These are phyloP conservation scores for Ectobius pallidus DNA, from an alignment of 2,888 invertebrate species.

Conservation along the genomic window DNA sequence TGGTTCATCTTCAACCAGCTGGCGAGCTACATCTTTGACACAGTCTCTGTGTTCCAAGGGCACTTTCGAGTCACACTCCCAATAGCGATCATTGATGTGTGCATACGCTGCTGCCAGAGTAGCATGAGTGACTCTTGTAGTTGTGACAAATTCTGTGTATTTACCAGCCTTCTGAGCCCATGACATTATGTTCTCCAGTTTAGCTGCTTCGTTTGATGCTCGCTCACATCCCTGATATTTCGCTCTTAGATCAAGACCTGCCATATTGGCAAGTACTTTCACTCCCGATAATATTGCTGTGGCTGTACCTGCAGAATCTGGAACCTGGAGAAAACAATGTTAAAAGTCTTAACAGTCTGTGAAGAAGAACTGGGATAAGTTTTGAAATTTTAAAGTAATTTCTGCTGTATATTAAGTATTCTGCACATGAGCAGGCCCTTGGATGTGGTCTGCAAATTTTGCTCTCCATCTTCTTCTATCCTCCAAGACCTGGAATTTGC, in stretches of 20 bases:
- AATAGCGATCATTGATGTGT: conserved; percentile 61
- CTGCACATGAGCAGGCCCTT: no score
- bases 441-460: no score
- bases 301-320: conserved; percentile 73
- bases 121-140: conserved; percentile 69
- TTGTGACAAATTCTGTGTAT: conserved; percentile 69
- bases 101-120: conserved; percentile 67
- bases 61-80: conserved; percentile 62
- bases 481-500: no score
- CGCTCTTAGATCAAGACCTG: conserved; percentile 60
- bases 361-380: no score
- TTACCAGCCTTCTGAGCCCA: conserved; percentile 66
- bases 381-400: no score
- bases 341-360: no score
- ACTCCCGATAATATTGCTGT: conserved; percentile 69
- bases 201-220: conserved; percentile 50
- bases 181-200: conserved; percentile 58
- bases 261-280: conserved; percentile 63
- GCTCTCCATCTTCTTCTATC: no score
- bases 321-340: conserved; percentile 56
- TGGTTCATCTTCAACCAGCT: conserved; percentile 65
- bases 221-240: conserved; percentile 56
- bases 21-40: conserved; percentile 65
- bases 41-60: conserved; percentile 51
- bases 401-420: no score